phyloP scores from a whole-genome alignment of 2,797 vertebrate species.

The Helicolenus hilgendorfi region DNA sequence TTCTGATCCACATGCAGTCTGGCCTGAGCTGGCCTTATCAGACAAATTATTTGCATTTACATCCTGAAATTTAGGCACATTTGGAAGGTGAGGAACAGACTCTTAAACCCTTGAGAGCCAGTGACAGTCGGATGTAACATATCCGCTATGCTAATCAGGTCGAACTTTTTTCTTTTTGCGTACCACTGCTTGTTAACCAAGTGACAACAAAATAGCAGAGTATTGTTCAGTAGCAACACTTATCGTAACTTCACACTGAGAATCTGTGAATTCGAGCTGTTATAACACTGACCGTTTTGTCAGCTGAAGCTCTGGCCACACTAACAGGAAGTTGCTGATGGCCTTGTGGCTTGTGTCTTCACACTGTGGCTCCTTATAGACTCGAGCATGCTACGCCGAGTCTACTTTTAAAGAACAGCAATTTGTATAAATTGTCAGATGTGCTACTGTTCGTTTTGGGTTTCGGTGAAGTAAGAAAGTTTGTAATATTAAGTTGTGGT shows the following conservation, averaged over 20 bases:
- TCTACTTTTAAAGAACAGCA: not conserved
- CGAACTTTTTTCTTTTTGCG: not conserved
- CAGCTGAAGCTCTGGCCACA: not conserved
- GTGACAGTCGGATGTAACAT: not conserved
- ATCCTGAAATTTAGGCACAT: not conserved
- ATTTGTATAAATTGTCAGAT: not conserved
- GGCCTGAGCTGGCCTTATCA: not conserved
- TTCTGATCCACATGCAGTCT: not conserved
- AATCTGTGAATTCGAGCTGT: not conserved
- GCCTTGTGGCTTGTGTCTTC: not conserved
- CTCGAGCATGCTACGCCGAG: not conserved
- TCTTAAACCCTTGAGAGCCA: not conserved
- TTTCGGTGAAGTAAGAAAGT: not conserved
- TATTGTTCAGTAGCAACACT: not conserved
- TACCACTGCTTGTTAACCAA: not conserved
- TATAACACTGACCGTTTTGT: not conserved
- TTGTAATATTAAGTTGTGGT: not conserved
- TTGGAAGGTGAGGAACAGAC: not conserved
- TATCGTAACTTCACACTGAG: not conserved
- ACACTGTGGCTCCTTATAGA: not conserved
- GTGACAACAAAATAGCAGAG: not conserved
- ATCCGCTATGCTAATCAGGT: not conserved
- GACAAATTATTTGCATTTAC: not conserved
- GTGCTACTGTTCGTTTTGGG: not conserved
- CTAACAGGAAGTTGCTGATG: constrained; percentile 11